These are phyloP conservation scores for Pandemis heparana DNA, from an alignment of 2,888 invertebrate species.

Conservation along the genomic window DNA sequence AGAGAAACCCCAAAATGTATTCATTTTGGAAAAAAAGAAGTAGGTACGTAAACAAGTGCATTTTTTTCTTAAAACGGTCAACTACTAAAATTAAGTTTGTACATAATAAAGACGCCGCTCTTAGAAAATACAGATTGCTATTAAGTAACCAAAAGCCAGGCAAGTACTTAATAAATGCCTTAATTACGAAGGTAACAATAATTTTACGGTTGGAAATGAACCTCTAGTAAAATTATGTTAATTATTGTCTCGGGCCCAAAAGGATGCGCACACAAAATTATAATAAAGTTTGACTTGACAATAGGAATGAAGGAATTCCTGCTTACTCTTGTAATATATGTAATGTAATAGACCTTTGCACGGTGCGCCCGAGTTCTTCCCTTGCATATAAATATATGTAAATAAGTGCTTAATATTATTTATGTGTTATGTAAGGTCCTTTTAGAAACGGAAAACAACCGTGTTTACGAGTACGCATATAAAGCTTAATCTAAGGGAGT, in stretches of 20 bases:
- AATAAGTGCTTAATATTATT: slow-evolving; percentile 8
- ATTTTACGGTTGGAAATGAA: slow-evolving; percentile 22
- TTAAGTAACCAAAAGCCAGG: slow-evolving; percentile 10
- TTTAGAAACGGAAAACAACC: no score
- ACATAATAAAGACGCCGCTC: background rate
- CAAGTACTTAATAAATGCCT: slow-evolving; percentile 6
- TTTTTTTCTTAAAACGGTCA: no score
- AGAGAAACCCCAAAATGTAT: no score
- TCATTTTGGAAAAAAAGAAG: no score
- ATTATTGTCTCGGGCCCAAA: slow-evolving; percentile 27
- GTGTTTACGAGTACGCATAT: background rate
- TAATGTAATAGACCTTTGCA: slow-evolving; percentile 27
- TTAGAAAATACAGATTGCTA: background rate
- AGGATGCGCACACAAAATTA: slow-evolving; percentile 32
- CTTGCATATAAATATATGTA: slow-evolving; percentile 5
- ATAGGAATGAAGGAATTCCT: slow-evolving; percentile 20
- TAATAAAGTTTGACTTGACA: slow-evolving; percentile 39
- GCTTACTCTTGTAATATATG: slow-evolving; percentile 15
- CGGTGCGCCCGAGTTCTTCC: slow-evolving; percentile 1
- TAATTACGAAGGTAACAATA: slow-evolving; percentile 18
- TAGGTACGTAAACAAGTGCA: no score
- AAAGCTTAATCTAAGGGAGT: background rate
- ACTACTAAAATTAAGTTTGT: no score
- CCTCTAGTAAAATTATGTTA: slow-evolving; percentile 30
- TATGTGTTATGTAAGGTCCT: background rate